Evolutionary conservation across 2,888 invertebrate genomes (phyloP), one percentile per base, ranked within the genome.

Genomic region (Xestia xanthographa): DNA sequence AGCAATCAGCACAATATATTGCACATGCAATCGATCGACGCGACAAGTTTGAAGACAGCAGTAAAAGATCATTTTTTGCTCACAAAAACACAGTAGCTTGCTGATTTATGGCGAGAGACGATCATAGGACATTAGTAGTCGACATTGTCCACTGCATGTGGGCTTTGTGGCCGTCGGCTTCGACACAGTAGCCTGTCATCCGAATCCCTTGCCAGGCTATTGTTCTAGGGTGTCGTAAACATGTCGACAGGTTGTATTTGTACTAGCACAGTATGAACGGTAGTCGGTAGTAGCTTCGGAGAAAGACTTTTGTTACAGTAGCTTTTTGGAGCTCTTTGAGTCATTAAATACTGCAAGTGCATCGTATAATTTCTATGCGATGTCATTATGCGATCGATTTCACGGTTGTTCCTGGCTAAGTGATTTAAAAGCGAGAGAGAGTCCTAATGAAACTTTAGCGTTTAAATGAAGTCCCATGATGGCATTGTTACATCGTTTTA

Each of bases 101-200:
- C 81, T 76, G 95, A 96, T 96, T 96, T 96, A 96, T 95, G 96
- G 92, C 92, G 89, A 87, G 89, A 92, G 91, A 91, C 93, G 95
- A 96, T 96, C 96, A 96, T 96, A 94, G 93, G 92, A 91, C 96
- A 96, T 96, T 96, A 96, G 96, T 95, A 95, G 90, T 83, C 72
- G 79, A 87, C 90, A 92, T 96, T 96, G 95, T 96, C 91, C 95
- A 82, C 95, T 87, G 90, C 94, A 93, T 95, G 96, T 90, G 93
- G 92, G 85, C 93, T 94, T 95, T 95, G 94, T 94, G 41, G 71
- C 80, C 63, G 87, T 88, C 89, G 91, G 87, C 89, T 85, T 77
- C 84, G 85, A 87, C 86, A 92, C 94, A 85, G 88, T 86, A 87
- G 86, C 85, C 77, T 85, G 83, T 82, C 70, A 75, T 73, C 83